These are phyloP conservation scores for Pelochelys cantorii DNA, from an alignment of 2,797 vertebrate species.

Conservation along the genomic window DNA sequence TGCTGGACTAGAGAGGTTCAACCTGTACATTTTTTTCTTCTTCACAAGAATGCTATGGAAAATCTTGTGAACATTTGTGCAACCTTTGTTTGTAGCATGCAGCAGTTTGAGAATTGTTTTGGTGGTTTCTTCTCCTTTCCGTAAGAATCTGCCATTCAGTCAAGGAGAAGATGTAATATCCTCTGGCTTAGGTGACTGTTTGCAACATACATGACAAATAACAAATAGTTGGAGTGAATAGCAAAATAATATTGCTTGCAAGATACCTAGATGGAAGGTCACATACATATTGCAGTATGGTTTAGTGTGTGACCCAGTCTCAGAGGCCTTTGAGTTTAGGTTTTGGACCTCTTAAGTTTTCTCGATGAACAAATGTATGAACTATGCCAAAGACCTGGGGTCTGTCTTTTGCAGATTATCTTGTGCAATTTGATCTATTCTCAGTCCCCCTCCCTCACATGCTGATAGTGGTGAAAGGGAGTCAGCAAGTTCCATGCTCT, in stretches of 20 bases:
- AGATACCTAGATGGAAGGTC: neutral
- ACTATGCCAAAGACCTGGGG: neutral
- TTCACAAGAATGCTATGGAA: neutral
- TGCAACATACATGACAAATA: accelerated
- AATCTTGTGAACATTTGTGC: neutral
- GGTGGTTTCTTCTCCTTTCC: neutral
- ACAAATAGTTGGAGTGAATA: neutral
- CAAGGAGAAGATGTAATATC: accelerated
- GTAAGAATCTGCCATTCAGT: accelerated
- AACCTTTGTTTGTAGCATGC: neutral
- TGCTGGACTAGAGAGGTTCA: too few species aligned
- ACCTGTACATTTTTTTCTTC: neutral
- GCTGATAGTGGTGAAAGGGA: neutral
- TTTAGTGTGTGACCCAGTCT: neutral
- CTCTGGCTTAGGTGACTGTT: accelerated
- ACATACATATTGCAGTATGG: accelerated
- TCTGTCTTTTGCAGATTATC: neutral
- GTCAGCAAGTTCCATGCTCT: neutral
- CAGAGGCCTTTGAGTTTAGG: neutral
- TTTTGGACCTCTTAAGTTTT: neutral
- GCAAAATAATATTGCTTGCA: accelerated
- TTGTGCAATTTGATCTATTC: neutral
- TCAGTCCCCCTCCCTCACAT: neutral
- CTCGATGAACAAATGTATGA: neutral
- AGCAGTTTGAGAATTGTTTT: neutral